phyloP scores from a whole-genome alignment of 2,113 vertebrate genomes.

The Engraulis encrasicolus region DNA sequence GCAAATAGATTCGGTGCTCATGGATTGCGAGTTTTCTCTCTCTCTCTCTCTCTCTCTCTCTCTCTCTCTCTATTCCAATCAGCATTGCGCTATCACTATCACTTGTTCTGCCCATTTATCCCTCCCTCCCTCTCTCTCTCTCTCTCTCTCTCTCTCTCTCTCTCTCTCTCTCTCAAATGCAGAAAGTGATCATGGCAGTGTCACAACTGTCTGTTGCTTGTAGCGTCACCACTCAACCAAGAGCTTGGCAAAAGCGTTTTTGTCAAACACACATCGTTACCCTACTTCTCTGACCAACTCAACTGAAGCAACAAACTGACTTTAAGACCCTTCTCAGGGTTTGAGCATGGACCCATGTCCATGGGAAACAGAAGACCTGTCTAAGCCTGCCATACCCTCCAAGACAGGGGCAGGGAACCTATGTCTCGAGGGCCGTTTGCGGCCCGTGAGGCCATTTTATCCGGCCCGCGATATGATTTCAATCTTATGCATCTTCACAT shows the following conservation, averaged over 20 bases:
- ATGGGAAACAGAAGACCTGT: neutral
- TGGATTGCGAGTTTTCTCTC: slow-evolving; percentile 27
- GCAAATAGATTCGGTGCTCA: slow-evolving; percentile 46
- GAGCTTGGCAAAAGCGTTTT: neutral
- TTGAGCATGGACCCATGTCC: neutral
- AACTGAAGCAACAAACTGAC: neutral
- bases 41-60: slow-evolving; percentile 28
- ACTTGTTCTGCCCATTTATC: neutral
- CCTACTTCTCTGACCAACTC: neutral
- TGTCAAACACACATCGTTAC: slow-evolving; percentile 2
- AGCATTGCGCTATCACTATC: neutral
- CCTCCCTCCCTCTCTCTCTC: slow-evolving; percentile 1
- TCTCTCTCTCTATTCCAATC: slow-evolving; percentile 31
- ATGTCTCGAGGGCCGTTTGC: too few relatives aligned
- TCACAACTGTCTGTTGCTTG: slow-evolving; percentile 10
- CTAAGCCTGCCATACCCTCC: too few relatives aligned
- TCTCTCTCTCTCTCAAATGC: slow-evolving; percentile 5
- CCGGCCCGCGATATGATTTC: too few relatives aligned
- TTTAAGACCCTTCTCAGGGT: neutral
- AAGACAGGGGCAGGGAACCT: too few relatives aligned
- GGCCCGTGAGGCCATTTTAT: too few relatives aligned
- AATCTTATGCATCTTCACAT: too few relatives aligned
- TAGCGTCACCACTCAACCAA: slow-evolving; percentile 31
- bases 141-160: slow-evolving; percentile 7
- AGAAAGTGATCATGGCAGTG: slow-evolving; percentile 23